Percentiles rank a stretch among this genome's conserved stretches.
Conservation (phyloP, 37 sponge, comb jelly and placozoan genomes). For the Ephydatia muelleri region DNA sequence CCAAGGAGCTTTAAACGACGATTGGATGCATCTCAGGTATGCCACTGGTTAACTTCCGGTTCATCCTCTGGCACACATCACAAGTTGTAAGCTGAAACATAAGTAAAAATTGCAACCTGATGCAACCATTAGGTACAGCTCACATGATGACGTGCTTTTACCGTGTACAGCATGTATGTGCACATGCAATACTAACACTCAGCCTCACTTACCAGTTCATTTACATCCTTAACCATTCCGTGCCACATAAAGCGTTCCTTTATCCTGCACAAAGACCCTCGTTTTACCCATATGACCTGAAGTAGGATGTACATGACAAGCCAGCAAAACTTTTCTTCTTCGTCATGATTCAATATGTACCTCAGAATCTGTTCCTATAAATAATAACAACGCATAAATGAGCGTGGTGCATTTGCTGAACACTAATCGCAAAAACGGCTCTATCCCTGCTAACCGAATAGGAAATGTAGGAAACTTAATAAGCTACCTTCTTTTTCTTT, state of each 20-base stretch:
- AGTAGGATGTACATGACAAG: slow-evolving; percentile 9
- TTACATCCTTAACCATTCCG: slow-evolving; percentile 9
- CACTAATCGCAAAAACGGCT: neutral
- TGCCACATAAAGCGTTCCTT: slow-evolving; percentile 1
- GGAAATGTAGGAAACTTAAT: too few relatives aligned
- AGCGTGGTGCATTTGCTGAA: neutral
- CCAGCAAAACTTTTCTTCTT: neutral
- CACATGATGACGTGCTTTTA: too few relatives aligned
- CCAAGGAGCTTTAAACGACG: slow-evolving; percentile 56
- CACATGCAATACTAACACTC: too few relatives aligned
- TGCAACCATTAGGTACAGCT: too few relatives aligned
- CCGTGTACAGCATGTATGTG: too few relatives aligned
- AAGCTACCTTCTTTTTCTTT: too few relatives aligned
- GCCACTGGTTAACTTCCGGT: slow-evolving; percentile 52
- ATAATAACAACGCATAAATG: neutral
- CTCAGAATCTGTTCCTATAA: neutral
- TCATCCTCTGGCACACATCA: slow-evolving; percentile 67
- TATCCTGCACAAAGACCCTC: neutral
- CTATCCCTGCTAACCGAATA: too few relatives aligned
- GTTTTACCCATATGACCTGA: neutral
- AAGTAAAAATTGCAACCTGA: too few relatives aligned
- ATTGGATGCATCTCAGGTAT: slow-evolving; percentile 56
- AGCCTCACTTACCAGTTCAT: slow-evolving; percentile 5
- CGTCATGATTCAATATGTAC: neutral
- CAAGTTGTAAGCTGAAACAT: slow-evolving; percentile 40